phyloP scores from a whole-genome alignment of 2,888 invertebrate genomes.

The Elysia crispata region DNA sequence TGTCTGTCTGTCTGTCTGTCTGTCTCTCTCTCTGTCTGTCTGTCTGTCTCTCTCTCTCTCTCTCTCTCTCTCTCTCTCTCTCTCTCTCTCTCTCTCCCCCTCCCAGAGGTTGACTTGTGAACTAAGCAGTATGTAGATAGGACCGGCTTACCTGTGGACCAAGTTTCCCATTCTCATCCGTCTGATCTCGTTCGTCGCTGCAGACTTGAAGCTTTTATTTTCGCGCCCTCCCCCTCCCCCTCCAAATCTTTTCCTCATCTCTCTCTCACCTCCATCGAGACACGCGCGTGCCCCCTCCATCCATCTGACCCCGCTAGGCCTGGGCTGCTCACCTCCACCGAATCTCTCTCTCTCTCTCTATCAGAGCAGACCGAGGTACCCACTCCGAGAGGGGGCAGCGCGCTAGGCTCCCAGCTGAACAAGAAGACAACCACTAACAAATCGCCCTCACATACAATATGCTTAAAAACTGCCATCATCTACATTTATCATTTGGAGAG shows the following conservation, averaged over 20 bases:
- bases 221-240: not conserved
- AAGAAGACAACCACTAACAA: too few species aligned
- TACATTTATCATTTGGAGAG: too few species aligned
- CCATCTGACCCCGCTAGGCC: not conserved
- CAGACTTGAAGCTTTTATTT: not conserved
- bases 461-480: too few species aligned
- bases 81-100: too few species aligned
- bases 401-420: too few species aligned
- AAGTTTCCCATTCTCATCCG: too few species aligned
- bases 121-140: too few species aligned
- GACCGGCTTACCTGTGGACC: too few species aligned
- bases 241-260: not conserved
- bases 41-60: not conserved
- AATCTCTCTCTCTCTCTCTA: not conserved
- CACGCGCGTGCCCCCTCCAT: not conserved
- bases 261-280: not conserved
- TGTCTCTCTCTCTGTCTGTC: constrained; percentile 14
- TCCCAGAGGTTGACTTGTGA: not conserved
- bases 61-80: not conserved
- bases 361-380: not conserved
- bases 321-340: not conserved
- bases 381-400: too few species aligned
- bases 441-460: too few species aligned
- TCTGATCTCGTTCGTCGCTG: too few species aligned
- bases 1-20: not conserved